Conservation (phyloP, 2,113 vertebrate genomes). For the Ia io region DNA sequence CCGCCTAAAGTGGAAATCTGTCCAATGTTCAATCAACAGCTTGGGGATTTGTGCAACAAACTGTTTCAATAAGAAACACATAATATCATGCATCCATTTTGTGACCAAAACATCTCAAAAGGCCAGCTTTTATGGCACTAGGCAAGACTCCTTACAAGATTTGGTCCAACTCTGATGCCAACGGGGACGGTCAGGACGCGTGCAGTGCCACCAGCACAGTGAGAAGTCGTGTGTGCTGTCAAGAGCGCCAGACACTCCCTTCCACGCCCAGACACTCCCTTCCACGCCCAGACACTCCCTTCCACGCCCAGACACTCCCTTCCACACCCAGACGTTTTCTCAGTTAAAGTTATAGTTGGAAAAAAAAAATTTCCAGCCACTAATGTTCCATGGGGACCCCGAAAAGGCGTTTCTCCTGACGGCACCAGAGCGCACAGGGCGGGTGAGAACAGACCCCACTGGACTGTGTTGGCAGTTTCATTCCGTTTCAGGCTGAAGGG, state of each 20-base stretch:
- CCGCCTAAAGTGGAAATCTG: neutral
- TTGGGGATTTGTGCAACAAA: neutral
- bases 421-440: neutral
- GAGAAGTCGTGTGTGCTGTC: neutral
- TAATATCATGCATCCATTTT: neutral
- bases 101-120: conserved; percentile 20
- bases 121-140: neutral
- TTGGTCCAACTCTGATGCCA: neutral
- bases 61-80: neutral
- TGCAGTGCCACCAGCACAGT: neutral
- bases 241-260: neutral
- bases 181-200: neutral
- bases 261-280: neutral
- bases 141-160: conserved; percentile 32
- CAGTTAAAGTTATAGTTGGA: conserved; percentile 20
- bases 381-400: neutral
- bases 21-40: neutral
- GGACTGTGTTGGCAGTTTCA: neutral
- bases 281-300: conserved; percentile 2
- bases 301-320: conserved; percentile 2
- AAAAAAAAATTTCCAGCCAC: neutral
- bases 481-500: neutral
- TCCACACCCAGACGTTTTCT: neutral
- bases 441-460: neutral
- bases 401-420: neutral